Evolutionary conservation across 2,888 invertebrate species (phyloP).

Genomic region (Pristionchus mayeri): DNA sequence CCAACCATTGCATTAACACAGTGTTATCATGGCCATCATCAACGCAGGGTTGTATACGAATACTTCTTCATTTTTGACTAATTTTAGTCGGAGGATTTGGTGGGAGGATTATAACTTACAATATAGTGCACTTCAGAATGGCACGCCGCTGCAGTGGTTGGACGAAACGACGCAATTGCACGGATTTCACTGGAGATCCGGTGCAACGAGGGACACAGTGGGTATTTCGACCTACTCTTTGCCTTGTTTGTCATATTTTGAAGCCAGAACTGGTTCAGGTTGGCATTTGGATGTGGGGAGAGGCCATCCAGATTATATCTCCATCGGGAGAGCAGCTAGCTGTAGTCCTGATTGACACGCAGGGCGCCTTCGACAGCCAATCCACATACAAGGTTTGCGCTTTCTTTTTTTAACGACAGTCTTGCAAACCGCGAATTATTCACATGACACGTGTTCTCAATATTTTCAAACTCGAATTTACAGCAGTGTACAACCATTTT

Average conservation of each 20-base stretch:
- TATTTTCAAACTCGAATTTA: slow-evolving; percentile 81
- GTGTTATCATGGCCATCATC: too few species aligned
- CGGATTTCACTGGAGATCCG: slow-evolving; percentile 76
- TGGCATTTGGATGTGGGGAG: slow-evolving; percentile 77
- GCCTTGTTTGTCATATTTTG: too few species aligned
- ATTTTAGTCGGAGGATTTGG: too few species aligned
- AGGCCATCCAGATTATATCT: slow-evolving; percentile 75
- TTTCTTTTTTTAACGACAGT: too few species aligned
- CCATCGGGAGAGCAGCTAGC: slow-evolving; percentile 71
- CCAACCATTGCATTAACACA: too few species aligned
- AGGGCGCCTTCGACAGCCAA: slow-evolving; percentile 96
- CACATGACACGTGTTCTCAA: too few species aligned
- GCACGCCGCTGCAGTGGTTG: slow-evolving; percentile 67
- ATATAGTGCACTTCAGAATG: too few species aligned
- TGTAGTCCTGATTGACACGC: slow-evolving; percentile 86
- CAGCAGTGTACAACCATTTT: slow-evolving; percentile 95
- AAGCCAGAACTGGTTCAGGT: background rate
- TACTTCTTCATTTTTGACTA: too few species aligned
- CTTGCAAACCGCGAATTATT: too few species aligned
- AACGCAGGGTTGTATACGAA: too few species aligned
- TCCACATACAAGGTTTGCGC: slow-evolving; percentile 82
- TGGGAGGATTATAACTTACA: too few species aligned
- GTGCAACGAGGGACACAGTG: slow-evolving; percentile 67
- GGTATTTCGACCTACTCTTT: too few species aligned
- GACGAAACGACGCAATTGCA: slow-evolving; percentile 70